Conservation (phyloP, 2,888 invertebrate species). For the Galeopsomyia nigrocyanea region DNA sequence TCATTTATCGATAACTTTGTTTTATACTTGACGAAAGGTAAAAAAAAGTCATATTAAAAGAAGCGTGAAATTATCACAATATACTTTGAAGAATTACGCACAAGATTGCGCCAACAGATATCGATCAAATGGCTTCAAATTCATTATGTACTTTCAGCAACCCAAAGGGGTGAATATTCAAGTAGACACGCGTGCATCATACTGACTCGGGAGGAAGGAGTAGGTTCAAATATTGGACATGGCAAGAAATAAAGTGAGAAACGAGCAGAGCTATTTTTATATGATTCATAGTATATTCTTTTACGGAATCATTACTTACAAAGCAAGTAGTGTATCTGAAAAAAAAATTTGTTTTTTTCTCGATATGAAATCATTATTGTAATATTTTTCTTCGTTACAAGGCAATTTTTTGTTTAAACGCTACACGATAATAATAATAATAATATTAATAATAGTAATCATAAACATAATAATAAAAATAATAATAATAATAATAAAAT, state of each 20-base stretch:
- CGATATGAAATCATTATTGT: slow-evolving; percentile 57
- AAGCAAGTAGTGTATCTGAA: slow-evolving; percentile 64
- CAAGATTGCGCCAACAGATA: slow-evolving; percentile 26
- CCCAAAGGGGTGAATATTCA: slow-evolving; percentile 45
- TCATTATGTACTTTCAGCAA: no score
- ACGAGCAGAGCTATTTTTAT: slow-evolving; percentile 29
- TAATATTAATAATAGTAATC: slow-evolving; percentile 13
- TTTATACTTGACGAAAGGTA: no score
- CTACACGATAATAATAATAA: slow-evolving; percentile 43
- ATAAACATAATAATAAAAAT: slow-evolving; percentile 26
- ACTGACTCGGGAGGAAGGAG: not conserved
- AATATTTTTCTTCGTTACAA: slow-evolving; percentile 51
- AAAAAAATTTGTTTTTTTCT: slow-evolving; percentile 39
- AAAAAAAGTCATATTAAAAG: no score
- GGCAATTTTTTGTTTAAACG: slow-evolving; percentile 42
- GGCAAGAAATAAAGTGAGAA: not conserved
- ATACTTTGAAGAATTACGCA: no score
- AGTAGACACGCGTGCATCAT: not conserved
- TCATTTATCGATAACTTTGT: no score
- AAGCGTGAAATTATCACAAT: no score
- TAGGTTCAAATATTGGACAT: not conserved
- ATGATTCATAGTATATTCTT: slow-evolving; percentile 47
- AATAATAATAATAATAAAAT: slow-evolving; percentile 21
- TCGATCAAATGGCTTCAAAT: no score
- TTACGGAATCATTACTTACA: slow-evolving; percentile 66